Base-by-base conservation (phyloP, 2,113 vertebrate species). In the Laticauda laticaudata region DNA sequence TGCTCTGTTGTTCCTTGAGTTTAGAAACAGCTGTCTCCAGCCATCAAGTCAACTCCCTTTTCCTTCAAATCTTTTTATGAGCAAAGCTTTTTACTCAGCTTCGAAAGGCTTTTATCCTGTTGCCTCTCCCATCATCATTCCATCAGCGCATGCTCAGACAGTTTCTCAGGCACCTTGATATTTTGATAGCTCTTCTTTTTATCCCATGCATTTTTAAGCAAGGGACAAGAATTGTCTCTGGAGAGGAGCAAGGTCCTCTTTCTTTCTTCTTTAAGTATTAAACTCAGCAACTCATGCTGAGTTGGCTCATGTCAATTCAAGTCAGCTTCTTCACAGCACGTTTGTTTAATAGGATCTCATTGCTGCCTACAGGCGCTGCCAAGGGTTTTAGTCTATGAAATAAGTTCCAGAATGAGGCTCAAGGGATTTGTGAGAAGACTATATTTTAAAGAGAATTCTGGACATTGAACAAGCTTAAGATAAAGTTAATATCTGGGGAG, bases 271-370 rank as follows among this genome's bases (percentile, higher is more conserved):
- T 96, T 94, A 96, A 94, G 93, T 92, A 94, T 92, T 88, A 96
- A 64, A 92, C 93, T 95, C 93, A 53, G 55, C 91, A 56, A 43
- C 92, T 39, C 34, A 39, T 39, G 34, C 34, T 39, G 34, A 94
- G 93, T 96, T 96, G 95, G 96, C 95, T 96, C 93, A 89, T 87
- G 95, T 97, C 96, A 96, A 95, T 95, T 94, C 94, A 95, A 55
- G 94, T 96, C 90, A 92, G 91, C 94, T 87, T 92, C 92, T 96
- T 95, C 94, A 92, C 88, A 95, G 86, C 94, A 5, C 93, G 5
- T 94, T 97, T 97, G 95, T 96, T 96, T 96, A 95, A 96, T 94
- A 95, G 95, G 96, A 96, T 91, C 93, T 93, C 64, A 88, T 94
- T 97, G 97, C 93, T 95, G 95, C 96, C 96, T 94, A 95, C 90